Evolutionary conservation across 2,113 vertebrate genomes (phyloP), one percentile per base, ranked within the genome.

Genomic region (Nycticebus coucang): DNA sequence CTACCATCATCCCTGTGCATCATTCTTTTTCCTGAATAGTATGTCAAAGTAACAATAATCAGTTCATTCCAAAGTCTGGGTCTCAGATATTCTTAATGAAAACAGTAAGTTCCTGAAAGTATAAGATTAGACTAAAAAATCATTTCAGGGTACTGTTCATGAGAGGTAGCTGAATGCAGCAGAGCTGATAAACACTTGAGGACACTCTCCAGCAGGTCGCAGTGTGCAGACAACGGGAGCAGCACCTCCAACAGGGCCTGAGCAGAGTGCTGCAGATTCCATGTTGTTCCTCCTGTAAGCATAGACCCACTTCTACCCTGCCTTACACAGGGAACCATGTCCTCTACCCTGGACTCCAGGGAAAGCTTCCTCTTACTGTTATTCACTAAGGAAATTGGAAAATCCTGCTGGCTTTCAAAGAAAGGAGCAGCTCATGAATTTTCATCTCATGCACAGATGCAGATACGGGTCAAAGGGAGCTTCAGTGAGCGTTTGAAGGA

Each of bases 381-480:
- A 64, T 0, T 12, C 72, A 71, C 64, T 35, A 33, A 35, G 87
- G 45, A 30, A 69, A 22, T 0, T 60, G 64, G 69, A 89, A 89
- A 94, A 75, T 45, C 8, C 35, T 50, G 69, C 24, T 94, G 41
- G 13, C 94, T 93, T 91, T 93, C 94, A 91, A 89, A 77, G 85
- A 55, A 90, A 85, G 77, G 91, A 30, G 89, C 79, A 84, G 89
- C 77, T 97, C 93, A 89, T 94, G 94, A 96, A 95, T 97, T 96
- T 96, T 95, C 86, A 96, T 97, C 66, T 14, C 83, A 35, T 21
- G 93, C 37, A 1, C 75, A 84, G 93, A 96, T 96, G 96, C 93
- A 97, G 89, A 96, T 87, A 7, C 0, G 17, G 95, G 96, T 97
- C 96, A 96, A 81, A 59, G 80, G 84, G 80, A 87, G 82, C 17